Evolutionary conservation across 2,113 vertebrate genomes (phyloP).

Genomic region (Megalops atlanticus): DNA sequence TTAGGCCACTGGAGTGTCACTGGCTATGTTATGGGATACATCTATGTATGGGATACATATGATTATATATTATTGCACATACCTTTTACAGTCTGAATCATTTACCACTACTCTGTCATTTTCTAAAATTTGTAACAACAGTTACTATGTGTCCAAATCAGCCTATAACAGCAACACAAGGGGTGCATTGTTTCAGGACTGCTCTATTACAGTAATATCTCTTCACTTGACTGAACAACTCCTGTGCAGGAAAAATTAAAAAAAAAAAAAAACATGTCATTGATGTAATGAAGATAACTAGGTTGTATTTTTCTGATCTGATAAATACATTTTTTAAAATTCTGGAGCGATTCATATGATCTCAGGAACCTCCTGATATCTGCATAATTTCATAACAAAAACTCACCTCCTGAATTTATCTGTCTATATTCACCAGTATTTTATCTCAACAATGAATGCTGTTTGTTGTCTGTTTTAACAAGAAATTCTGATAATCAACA

Average conservation of each 20-base stretch:
- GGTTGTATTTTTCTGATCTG: not conserved
- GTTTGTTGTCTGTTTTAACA: too few species aligned
- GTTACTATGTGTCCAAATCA: not conserved
- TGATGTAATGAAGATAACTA: slow-evolving; percentile 12
- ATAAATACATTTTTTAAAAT: not conserved
- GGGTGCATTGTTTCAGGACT: slow-evolving; percentile 5
- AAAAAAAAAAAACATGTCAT: slow-evolving; percentile 7
- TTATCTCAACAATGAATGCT: too few species aligned
- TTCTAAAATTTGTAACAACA: not conserved
- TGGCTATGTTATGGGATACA: not conserved
- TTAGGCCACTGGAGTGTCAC: not conserved
- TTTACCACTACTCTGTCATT: not conserved
- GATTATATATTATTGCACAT: not conserved
- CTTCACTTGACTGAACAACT: not conserved
- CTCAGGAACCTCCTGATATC: too few species aligned
- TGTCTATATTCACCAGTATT: too few species aligned
- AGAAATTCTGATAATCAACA: too few species aligned
- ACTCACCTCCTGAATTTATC: too few species aligned
- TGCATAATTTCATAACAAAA: too few species aligned
- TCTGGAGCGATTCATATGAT: too few species aligned
- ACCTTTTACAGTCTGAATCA: not conserved
- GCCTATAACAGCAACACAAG: not conserved
- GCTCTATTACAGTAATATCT: not conserved
- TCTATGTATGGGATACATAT: too few species aligned
- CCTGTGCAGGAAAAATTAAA: slow-evolving; percentile 15